Conservation (phyloP, 2,113 vertebrate genomes). For the Eretmochelys imbricata region DNA sequence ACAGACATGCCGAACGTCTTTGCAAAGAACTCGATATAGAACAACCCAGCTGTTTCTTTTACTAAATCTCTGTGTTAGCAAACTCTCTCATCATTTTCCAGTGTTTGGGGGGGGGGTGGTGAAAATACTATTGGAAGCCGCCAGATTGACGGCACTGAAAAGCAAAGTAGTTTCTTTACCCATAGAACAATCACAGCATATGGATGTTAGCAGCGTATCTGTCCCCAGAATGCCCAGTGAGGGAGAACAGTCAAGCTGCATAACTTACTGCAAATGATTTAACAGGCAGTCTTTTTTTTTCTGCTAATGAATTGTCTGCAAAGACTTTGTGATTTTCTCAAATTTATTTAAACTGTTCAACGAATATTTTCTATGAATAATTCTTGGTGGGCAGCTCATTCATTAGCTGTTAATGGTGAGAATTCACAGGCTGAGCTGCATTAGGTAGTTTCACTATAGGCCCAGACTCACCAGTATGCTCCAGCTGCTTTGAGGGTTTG, state of each 20-base stretch:
- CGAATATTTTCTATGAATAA: not conserved
- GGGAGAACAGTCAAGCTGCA: not conserved
- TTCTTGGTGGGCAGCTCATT: rapidly evolving
- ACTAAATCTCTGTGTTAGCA: constrained; percentile 53
- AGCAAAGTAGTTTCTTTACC: not conserved
- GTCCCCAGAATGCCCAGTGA: not conserved
- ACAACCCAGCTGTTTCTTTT: constrained; percentile 54
- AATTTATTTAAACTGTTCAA: constrained; percentile 7
- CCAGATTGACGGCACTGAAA: constrained; percentile 32
- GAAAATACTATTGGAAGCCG: not conserved
- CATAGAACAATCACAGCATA: rapidly evolving
- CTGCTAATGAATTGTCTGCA: not conserved
- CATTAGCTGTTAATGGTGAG: not conserved
- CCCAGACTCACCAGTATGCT: not conserved
- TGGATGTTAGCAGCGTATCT: not conserved
- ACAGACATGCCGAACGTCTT: constrained; percentile 54
- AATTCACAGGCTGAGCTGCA: not conserved
- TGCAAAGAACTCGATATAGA: constrained; percentile 33
- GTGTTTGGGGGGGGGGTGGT: no score
- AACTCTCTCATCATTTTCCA: constrained; percentile 48
- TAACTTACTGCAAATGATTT: not conserved
- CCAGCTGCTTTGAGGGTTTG: rapidly evolving
- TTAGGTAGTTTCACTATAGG: not conserved
- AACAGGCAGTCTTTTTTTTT: not conserved
- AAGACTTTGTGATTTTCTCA: not conserved